Conservation (phyloP, 30 jellyfish, hydroid and myxozoan genomes). For the Aurelia aurita complex sp. Pacific region DNA sequence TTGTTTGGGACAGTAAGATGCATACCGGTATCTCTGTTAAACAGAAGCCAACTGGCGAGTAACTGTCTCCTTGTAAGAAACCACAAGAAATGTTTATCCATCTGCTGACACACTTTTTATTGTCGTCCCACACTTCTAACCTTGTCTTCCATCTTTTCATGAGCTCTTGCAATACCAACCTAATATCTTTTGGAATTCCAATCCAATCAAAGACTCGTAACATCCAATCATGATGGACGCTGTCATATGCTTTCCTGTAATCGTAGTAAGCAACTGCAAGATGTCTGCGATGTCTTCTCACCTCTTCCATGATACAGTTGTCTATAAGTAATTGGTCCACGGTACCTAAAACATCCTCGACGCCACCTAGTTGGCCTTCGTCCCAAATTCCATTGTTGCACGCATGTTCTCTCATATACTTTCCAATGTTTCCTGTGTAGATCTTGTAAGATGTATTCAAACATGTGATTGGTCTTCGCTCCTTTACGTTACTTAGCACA, state of each 20-base stretch:
- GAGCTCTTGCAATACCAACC: too few relatives aligned
- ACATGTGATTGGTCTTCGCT: constrained; percentile 16
- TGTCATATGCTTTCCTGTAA: background rate
- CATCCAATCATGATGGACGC: too few relatives aligned
- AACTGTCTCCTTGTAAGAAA: too few relatives aligned
- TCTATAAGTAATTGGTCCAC: background rate
- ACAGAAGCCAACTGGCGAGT: too few relatives aligned
- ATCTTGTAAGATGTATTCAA: background rate
- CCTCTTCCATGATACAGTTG: background rate
- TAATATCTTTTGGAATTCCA: too few relatives aligned
- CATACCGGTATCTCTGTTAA: too few relatives aligned
- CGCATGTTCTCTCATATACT: constrained; percentile 24
- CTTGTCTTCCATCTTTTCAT: too few relatives aligned
- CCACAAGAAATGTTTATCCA: too few relatives aligned
- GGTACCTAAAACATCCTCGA: constrained; percentile 5
- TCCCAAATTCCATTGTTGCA: constrained; percentile 13
- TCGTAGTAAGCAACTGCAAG: background rate
- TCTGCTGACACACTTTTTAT: too few relatives aligned
- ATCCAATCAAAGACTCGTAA: too few relatives aligned
- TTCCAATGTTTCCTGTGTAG: background rate
- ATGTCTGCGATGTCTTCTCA: background rate
- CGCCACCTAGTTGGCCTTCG: constrained; percentile 15
- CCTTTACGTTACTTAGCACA: background rate
- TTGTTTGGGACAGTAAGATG: too few relatives aligned
- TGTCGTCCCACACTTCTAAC: too few relatives aligned